These are phyloP conservation scores for Condylostylus longicornis DNA, from an alignment of 1,140 invertebrate genomes.

Conservation along the genomic window DNA sequence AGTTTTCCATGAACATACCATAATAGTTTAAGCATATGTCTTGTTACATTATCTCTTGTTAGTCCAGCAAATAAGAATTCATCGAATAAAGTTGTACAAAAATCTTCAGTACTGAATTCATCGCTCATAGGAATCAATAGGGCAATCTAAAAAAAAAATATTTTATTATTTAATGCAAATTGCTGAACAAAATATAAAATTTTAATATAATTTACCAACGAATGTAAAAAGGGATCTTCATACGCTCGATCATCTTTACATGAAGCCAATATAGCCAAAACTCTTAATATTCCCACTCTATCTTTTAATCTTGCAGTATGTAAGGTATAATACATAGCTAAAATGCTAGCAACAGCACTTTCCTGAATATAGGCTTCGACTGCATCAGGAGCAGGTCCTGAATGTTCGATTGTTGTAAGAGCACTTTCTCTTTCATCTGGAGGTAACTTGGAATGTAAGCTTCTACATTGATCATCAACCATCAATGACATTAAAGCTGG, in stretches of 20 bases:
- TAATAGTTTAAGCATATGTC: constrained; percentile 80
- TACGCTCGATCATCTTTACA: constrained; percentile 84
- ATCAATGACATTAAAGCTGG: constrained; percentile 88
- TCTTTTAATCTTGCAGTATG: constrained; percentile 71
- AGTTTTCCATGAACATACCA: constrained; percentile 85
- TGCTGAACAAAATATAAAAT: constrained; percentile 5
- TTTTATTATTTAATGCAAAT: constrained; percentile 6
- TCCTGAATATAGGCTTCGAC: constrained; percentile 82
- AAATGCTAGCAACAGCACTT: constrained; percentile 75
- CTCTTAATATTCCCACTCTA: constrained; percentile 67
- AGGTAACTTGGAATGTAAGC: constrained; percentile 71
- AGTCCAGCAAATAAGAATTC: constrained; percentile 88
- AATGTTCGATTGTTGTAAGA: constrained; percentile 86
- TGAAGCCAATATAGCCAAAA: constrained; percentile 74
- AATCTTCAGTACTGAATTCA: constrained; percentile 86
- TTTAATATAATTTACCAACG: constrained; percentile 44
- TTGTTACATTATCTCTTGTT: constrained; percentile 77
- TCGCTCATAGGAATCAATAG: constrained; percentile 76
- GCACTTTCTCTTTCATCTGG: constrained; percentile 87
- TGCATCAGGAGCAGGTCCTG: constrained; percentile 77
- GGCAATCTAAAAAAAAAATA: constrained; percentile 44
- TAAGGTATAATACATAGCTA: constrained; percentile 91
- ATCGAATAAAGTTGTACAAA: constrained; percentile 90
- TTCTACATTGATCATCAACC: constrained; percentile 91
- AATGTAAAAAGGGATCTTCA: constrained; percentile 90